A percentile compares a stretch with the other conserved stretches of the same genome.
Evolutionary conservation across 2,888 invertebrate genomes (phyloP).

Genomic region (Xanthia icteritia): DNA sequence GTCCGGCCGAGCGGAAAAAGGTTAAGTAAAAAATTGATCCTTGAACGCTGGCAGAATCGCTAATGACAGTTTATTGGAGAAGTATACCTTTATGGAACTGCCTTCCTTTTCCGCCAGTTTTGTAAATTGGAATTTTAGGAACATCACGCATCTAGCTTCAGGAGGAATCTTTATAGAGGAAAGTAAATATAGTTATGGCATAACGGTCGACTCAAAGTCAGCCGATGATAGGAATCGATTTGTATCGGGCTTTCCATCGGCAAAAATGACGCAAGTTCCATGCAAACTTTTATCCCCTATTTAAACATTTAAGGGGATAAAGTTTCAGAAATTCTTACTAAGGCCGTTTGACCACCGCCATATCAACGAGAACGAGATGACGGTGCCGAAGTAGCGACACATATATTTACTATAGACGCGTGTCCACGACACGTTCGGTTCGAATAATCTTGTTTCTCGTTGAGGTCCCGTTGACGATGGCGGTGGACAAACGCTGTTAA

Average conservation of each 20-base stretch:
- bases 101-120: slow-evolving; percentile 19
- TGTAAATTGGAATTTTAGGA: slow-evolving; percentile 29
- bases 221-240: not conserved
- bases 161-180: not conserved
- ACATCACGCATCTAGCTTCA: slow-evolving; percentile 16
- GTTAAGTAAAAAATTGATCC: slow-evolving; percentile 65
- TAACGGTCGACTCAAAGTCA: not conserved
- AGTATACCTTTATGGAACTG: slow-evolving; percentile 39
- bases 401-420: too few species aligned
- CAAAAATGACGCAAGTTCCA: too few species aligned
- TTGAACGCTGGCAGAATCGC: slow-evolving; percentile 56
- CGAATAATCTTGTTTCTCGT: too few species aligned
- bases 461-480: too few species aligned
- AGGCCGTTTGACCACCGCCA: too few species aligned
- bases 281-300: too few species aligned
- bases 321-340: too few species aligned
- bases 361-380: too few species aligned
- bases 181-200: not conserved
- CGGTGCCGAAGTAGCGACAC: too few species aligned
- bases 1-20: slow-evolving; percentile 65
- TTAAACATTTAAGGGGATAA: too few species aligned
- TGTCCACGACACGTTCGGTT: too few species aligned
- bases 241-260: not conserved
- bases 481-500: too few species aligned
- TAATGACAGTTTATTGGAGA: slow-evolving; percentile 56